Conservation (phyloP, 2,113 vertebrate species). For the Grallaria varia region DNA sequence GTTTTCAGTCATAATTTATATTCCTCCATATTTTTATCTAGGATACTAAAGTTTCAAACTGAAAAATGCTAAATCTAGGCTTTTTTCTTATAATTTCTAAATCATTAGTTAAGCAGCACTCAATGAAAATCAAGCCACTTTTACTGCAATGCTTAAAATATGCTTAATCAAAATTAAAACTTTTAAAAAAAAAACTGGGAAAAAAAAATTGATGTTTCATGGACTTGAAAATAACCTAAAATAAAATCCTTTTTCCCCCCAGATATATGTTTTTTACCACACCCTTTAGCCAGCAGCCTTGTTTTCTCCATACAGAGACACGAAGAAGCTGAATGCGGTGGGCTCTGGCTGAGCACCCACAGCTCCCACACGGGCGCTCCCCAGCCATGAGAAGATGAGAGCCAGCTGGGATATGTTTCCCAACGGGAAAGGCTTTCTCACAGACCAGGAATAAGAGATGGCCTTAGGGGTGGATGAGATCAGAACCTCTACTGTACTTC, state of each 20-base stretch:
- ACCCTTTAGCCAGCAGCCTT: neutral
- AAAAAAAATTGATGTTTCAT: neutral
- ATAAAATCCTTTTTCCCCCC: neutral
- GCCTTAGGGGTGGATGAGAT: neutral
- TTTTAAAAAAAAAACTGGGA: too few species aligned
- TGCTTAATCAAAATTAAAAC: neutral
- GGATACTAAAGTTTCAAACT: neutral
- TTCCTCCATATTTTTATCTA: neutral
- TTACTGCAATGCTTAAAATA: neutral
- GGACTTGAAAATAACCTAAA: neutral
- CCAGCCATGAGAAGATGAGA: neutral
- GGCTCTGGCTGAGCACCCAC: neutral
- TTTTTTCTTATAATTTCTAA: neutral
- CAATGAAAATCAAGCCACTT: neutral
- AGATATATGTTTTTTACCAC: neutral
- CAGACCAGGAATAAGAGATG: neutral
- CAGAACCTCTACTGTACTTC: neutral
- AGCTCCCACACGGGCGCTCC: rapidly evolving
- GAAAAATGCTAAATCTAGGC: neutral
- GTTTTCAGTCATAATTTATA: neutral
- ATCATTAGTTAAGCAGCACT: neutral
- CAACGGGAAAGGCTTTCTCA: neutral
- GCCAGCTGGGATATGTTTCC: neutral
- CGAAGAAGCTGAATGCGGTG: neutral
- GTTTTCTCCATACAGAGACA: neutral